Percentiles rank a stretch among this genome's conserved stretches.
Conservation (phyloP, 1,140 invertebrate genomes). For the Chironomus tepperi region DNA sequence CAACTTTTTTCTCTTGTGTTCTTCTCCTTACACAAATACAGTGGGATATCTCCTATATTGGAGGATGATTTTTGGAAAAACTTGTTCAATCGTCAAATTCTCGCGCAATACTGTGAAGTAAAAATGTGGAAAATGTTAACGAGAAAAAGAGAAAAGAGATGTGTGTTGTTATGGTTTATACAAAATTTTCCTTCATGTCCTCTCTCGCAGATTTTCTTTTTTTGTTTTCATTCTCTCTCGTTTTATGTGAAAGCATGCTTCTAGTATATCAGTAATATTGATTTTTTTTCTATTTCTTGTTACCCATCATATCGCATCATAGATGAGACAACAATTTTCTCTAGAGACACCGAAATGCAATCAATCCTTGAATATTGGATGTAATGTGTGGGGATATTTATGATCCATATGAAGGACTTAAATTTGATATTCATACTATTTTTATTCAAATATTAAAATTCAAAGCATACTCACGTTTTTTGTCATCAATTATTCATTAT, state of each 20-base stretch:
- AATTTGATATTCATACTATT: too few relatives aligned
- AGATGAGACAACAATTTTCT: neutral
- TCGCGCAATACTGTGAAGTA: constrained; percentile 11
- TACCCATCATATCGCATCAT: neutral
- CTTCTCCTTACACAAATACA: neutral
- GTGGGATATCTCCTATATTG: neutral
- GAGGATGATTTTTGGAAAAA: neutral
- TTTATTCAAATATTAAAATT: too few relatives aligned
- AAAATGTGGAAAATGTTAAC: neutral
- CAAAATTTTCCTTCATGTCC: neutral
- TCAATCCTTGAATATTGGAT: too few relatives aligned
- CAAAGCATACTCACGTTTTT: too few relatives aligned
- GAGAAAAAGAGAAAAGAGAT: too few relatives aligned
- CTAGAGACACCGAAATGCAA: neutral
- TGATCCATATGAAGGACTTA: too few relatives aligned
- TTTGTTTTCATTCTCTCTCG: neutral
- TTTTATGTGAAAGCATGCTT: constrained; percentile 1
- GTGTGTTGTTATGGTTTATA: neutral
- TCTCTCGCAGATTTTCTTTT: neutral
- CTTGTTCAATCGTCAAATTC: constrained; percentile 6
- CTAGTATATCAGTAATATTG: neutral
- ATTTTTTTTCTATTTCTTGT: neutral
- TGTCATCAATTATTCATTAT: too few relatives aligned
- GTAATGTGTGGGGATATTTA: too few relatives aligned
- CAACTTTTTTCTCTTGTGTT: constrained; percentile 3